Base-by-base conservation (phyloP, 1,140 invertebrate genomes). In the Pachypeltis micranthus region DNA sequence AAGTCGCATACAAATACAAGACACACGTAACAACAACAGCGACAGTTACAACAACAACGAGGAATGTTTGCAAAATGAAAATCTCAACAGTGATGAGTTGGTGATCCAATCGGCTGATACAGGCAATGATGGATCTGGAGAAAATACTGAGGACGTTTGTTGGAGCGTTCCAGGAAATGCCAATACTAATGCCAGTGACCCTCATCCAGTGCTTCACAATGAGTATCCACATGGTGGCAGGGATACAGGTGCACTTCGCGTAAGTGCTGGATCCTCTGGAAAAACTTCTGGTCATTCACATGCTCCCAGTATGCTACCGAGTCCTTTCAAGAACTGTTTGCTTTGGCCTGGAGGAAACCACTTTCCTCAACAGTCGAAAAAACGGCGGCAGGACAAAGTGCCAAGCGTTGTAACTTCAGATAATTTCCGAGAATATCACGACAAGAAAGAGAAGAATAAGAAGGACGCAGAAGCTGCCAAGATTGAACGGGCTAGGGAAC, bases 21-120 rank as follows among this genome's bases (percentile, higher is more conserved):
- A 51, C 47, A 51, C 47, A 51, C 47, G 21, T 51, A 51, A 51
- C 10, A 51, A 51, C 47, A 51, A 51, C 47, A 51, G 47, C 10
- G 23, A 51, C 47, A 51, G 47, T 51, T 51, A 51, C 47, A 51
- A 51, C 31, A 39, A 39, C 47, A 51, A 51, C 47, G 47, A 51
- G 47, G 47, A 51, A 51, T 51, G 47, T 51, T 51, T 51, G 47
- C 47, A 51, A 51, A 51, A 51, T 51, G 47, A 51, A 51, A 51
- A 51, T 51, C 47, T 51, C 47, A 51, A 51, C 47, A 51, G 47
- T 51, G 47, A 51, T 51, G 31, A 39, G 47, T 51, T 51, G 47
- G 47, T 51, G 47, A 51, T 51, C 10, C 47, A 51, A 51, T 51
- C 21, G 47, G 47, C 47, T 51, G 47, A 51, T 51, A 51, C 23